Percentiles rank a stretch among this genome's conserved stretches.
Evolutionary conservation across 30 jellyfish, hydroid and myxozoan genomes (phyloP).

Genomic region (Turritopsis dohrnii): DNA sequence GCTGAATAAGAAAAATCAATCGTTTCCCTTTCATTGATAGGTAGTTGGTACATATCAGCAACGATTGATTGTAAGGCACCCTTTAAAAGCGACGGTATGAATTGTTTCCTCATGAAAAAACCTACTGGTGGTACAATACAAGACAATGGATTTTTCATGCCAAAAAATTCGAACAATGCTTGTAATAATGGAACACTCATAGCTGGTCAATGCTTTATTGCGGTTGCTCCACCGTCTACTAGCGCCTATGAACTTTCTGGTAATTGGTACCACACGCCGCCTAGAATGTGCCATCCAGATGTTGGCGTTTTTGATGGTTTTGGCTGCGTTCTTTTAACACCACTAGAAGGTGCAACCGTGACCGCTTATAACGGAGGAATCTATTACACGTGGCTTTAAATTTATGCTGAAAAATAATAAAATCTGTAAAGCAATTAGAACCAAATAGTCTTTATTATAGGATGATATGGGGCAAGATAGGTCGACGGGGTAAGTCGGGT

Average conservation of each 20-base stretch:
- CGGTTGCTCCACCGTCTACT: neutral
- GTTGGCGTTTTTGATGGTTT: neutral
- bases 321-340: neutral
- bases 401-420: too few relatives aligned
- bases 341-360: neutral
- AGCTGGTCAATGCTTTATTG: neutral
- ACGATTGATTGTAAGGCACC: neutral
- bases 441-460: too few relatives aligned
- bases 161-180: neutral
- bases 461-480: too few relatives aligned
- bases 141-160: neutral
- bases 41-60: neutral
- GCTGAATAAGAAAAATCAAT: too few relatives aligned
- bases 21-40: neutral
- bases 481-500: too few relatives aligned
- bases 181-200: neutral
- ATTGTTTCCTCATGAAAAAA: neutral
- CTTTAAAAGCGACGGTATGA: neutral
- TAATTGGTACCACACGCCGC: neutral
- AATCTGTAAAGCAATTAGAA: too few relatives aligned
- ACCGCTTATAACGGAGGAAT: neutral
- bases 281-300: neutral
- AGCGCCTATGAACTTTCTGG: neutral
- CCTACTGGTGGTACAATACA: neutral
- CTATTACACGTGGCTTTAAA: neutral